Percentiles rank a stretch among this genome's conserved stretches.
These are phyloP conservation scores for Acanthurus leucopareius DNA, from an alignment of 2,797 vertebrate species.

Conservation along the genomic window DNA sequence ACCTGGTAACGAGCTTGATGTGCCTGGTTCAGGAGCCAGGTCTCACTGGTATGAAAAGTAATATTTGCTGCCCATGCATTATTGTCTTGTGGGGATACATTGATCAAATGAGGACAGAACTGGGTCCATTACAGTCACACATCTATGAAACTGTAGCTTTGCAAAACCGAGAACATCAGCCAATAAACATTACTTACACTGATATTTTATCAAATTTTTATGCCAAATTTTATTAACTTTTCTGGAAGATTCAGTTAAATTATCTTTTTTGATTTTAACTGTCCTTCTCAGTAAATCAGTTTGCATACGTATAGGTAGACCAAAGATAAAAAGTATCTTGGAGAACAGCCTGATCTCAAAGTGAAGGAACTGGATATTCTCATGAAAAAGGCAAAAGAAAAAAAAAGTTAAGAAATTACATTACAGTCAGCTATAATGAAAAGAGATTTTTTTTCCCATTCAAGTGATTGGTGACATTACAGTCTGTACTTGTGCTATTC, in stretches of 20 bases:
- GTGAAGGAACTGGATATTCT: neutral
- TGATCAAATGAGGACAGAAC: constrained; percentile 72
- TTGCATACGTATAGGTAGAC: neutral
- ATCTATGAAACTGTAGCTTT: constrained; percentile 16
- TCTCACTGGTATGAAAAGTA: constrained; percentile 22
- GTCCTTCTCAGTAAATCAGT: neutral
- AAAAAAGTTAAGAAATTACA: neutral
- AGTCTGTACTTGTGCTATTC: constrained; percentile 20
- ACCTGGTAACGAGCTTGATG: constrained; percentile 44
- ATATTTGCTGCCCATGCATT: constrained; percentile 57
- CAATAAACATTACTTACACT: neutral
- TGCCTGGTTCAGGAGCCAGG: constrained; percentile 9
- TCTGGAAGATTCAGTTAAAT: neutral
- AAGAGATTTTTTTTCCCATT: neutral
- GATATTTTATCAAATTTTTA: neutral
- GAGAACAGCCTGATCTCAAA: neutral
- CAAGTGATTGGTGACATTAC: constrained; percentile 1
- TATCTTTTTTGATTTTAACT: neutral
- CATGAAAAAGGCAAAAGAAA: neutral
- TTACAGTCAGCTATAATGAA: constrained; percentile 1
- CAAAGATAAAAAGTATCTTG: neutral
- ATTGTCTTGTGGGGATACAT: constrained; percentile 51
- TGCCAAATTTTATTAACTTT: neutral
- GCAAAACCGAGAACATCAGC: neutral
- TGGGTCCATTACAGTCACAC: constrained; percentile 45